A percentile compares a stretch with the other conserved stretches of the same genome.
These are phyloP conservation scores for Gryllus bimaculatus DNA, from an alignment of 1,140 invertebrate species.

Conservation along the genomic window DNA sequence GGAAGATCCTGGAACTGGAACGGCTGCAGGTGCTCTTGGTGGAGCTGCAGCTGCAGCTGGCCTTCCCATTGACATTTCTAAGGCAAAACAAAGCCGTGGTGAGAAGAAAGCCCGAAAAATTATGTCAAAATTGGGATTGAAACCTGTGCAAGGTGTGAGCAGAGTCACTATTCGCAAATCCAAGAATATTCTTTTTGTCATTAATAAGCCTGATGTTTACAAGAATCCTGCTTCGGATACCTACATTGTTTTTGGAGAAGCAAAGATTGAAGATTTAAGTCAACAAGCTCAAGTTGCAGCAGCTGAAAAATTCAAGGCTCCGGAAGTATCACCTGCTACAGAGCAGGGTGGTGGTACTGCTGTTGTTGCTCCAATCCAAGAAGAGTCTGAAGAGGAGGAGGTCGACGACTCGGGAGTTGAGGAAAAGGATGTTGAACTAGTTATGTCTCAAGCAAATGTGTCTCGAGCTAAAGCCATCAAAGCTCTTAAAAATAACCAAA, in stretches of 20 bases:
- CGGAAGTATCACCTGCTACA: conserved; percentile 59
- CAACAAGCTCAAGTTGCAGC: conserved; percentile 98
- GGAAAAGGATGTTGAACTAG: conserved; percentile 96
- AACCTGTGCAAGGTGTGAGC: conserved; percentile 89
- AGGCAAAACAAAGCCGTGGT: conserved; percentile 93
- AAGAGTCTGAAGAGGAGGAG: conserved; percentile 79
- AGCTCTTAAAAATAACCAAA: conserved; percentile 92
- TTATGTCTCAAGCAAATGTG: conserved; percentile 97
- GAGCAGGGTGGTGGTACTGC: conserved; percentile 58
- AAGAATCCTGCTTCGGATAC: conserved; percentile 99
- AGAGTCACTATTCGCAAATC: conserved; percentile 98
- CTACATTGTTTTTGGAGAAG: conserved; percentile 99
- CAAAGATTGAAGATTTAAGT: conserved; percentile 99
- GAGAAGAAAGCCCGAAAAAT: conserved; percentile 99
- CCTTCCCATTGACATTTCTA: conserved; percentile 79
- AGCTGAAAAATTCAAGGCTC: conserved; percentile 95
- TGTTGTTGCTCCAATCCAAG: conserved; percentile 74
- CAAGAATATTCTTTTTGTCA: conserved; percentile 98
- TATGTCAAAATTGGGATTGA: conserved; percentile 96
- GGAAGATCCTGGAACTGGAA: conserved; percentile 60
- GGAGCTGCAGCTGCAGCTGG: conserved; percentile 49
- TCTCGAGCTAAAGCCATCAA: conserved; percentile 85
- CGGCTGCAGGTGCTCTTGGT: conserved; percentile 35
- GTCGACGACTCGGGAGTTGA: conserved; percentile 92
- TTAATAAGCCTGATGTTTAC: conserved; percentile 98